Percentiles rank a stretch among this genome's conserved stretches.
phyloP scores from a whole-genome alignment of 1,140 invertebrate species.

The Ectropis grisescens region DNA sequence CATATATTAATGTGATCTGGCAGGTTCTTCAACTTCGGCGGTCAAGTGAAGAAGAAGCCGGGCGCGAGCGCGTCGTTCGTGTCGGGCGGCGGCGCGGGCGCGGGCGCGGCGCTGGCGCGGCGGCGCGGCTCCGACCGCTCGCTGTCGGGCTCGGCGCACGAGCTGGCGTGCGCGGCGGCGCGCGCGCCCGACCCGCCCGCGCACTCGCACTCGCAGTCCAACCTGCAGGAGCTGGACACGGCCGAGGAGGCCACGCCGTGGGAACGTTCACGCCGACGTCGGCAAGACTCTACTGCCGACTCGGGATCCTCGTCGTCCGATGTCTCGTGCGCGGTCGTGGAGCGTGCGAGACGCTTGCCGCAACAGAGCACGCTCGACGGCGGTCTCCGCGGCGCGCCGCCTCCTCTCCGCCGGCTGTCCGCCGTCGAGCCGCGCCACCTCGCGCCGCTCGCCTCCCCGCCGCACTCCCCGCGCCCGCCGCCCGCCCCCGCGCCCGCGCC shows the following conservation, averaged over 20 bases:
- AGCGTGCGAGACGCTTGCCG: constrained; percentile 71
- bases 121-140: constrained; percentile 68
- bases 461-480: constrained; percentile 39
- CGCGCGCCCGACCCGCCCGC: constrained; percentile 79
- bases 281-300: constrained; percentile 60
- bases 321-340: constrained; percentile 74
- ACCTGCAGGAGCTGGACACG: constrained; percentile 47
- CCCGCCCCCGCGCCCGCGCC: constrained; percentile 21
- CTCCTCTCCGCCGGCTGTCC: constrained; percentile 54
- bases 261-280: constrained; percentile 26
- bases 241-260: constrained; percentile 42
- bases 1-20: no score
- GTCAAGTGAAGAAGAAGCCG: constrained; percentile 84
- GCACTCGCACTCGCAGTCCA: constrained; percentile 65
- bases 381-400: constrained; percentile 57
- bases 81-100: constrained; percentile 38
- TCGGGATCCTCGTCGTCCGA: constrained; percentile 79
- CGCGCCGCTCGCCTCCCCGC: constrained; percentile 47
- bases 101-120: constrained; percentile 60
- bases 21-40: constrained; percentile 92
- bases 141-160: constrained; percentile 77
- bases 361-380: constrained; percentile 75
- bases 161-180: constrained; percentile 79
- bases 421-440: constrained; percentile 63
- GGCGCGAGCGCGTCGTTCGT: no score